Evolutionary conservation across 1,140 invertebrate species (phyloP).

Genomic region (Bombus affinis): DNA sequence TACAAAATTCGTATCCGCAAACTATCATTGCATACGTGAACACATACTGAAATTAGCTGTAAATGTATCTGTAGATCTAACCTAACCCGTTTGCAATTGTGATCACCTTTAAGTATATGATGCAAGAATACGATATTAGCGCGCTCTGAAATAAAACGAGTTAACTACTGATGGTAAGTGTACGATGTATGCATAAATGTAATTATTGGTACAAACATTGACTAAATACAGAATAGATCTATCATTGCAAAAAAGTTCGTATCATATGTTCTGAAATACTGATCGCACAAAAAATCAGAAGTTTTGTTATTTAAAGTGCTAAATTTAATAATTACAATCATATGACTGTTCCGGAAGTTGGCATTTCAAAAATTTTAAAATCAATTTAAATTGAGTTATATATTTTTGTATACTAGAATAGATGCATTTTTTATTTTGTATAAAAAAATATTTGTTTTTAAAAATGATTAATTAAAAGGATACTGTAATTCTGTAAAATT

Average conservation of each 20-base stretch:
- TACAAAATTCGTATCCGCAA: slow-evolving; percentile 32
- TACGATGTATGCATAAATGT: not conserved
- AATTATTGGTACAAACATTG: no score
- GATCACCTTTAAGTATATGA: slow-evolving; percentile 16
- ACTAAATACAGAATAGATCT: not conserved
- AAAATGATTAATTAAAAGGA: no score
- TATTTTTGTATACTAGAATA: not conserved
- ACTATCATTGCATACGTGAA: slow-evolving; percentile 21
- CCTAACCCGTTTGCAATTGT: slow-evolving; percentile 38
- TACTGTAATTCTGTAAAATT: no score
- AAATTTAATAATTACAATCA: not conserved
- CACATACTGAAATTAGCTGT: slow-evolving; percentile 53
- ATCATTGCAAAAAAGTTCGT: not conserved
- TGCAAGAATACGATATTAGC: not conserved
- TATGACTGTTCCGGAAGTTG: not conserved
- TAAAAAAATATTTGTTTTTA: no score
- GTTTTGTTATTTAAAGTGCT: not conserved
- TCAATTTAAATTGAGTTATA: not conserved
- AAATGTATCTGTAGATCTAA: slow-evolving; percentile 28
- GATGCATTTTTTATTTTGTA: no score
- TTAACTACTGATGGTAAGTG: not conserved
- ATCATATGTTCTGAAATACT: not conserved
- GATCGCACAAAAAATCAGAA: not conserved
- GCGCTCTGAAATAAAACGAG: not conserved
- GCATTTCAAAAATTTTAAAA: not conserved